Evolutionary conservation across 2,797 vertebrate genomes (phyloP).

Genomic region (Hippocampus kuda): DNA sequence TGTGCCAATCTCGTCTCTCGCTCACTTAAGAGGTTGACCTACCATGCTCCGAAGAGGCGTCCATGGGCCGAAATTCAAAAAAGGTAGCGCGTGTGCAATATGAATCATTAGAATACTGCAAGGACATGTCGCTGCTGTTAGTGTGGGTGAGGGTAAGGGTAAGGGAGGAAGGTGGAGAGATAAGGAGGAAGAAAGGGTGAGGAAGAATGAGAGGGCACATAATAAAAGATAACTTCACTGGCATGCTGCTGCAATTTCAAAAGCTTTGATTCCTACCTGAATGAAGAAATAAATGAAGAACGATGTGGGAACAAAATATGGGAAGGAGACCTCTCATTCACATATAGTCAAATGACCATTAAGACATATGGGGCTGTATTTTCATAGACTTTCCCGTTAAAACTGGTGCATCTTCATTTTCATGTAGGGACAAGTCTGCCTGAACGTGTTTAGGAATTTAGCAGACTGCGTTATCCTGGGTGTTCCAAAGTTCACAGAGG

Average conservation of each 20-base stretch:
- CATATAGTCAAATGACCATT: too few relatives aligned
- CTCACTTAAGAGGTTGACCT: constrained; percentile 61
- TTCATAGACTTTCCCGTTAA: too few relatives aligned
- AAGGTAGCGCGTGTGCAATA: constrained; percentile 66
- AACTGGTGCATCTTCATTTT: too few relatives aligned
- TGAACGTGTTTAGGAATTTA: too few relatives aligned
- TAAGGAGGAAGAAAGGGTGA: constrained; percentile 46
- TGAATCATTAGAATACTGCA: constrained; percentile 68
- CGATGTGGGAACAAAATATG: constrained; percentile 15
- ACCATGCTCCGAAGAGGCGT: constrained; percentile 58
- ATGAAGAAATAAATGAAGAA: constrained; percentile 20
- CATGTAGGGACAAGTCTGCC: too few relatives aligned
- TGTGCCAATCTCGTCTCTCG: constrained; percentile 33
- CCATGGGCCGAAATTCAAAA: constrained; percentile 54
- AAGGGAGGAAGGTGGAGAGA: constrained; percentile 12
- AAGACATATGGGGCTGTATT: too few relatives aligned
- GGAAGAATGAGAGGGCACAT: constrained; percentile 61
- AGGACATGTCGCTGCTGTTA: constrained; percentile 29
- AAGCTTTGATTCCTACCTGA: constrained; percentile 29
- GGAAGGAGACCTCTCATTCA: neutral
- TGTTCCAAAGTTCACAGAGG: too few relatives aligned
- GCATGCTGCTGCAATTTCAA: constrained; percentile 63
- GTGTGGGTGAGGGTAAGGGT: neutral
- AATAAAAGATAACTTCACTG: constrained; percentile 68
- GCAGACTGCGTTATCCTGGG: too few relatives aligned